Conservation (phyloP, 2,888 invertebrate species). For the Dryadula phaetusa region DNA sequence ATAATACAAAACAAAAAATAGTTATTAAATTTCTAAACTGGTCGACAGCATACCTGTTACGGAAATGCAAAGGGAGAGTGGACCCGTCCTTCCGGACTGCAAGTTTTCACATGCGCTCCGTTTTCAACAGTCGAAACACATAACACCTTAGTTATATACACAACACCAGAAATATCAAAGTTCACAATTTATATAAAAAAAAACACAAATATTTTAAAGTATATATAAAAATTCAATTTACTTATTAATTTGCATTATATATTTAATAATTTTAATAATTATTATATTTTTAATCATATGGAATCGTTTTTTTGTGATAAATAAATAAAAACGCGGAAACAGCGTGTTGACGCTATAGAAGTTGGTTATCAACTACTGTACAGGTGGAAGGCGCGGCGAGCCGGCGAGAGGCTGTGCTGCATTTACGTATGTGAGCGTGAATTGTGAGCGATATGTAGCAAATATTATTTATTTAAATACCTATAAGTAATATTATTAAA, state of each 20-base stretch:
- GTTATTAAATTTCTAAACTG: slow-evolving; percentile 37
- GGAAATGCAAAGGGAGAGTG: slow-evolving; percentile 62
- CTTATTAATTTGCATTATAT: not conserved
- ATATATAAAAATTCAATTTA: not conserved
- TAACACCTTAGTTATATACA: slow-evolving; percentile 24
- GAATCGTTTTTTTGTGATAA: not conserved
- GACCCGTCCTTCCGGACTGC: slow-evolving; percentile 69
- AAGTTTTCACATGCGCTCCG: slow-evolving; percentile 69
- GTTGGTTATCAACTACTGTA: slow-evolving; percentile 55
- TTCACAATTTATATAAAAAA: slow-evolving; percentile 16
- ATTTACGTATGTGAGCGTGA: slow-evolving; percentile 38
- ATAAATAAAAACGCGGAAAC: not conserved
- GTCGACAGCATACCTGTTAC: slow-evolving; percentile 63
- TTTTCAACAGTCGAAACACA: slow-evolving; percentile 40
- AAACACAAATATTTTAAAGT: not conserved
- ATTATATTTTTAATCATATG: not conserved
- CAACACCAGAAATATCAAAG: slow-evolving; percentile 20
- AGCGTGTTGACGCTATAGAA: slow-evolving; percentile 64
- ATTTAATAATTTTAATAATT: not conserved
- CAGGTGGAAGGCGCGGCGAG: slow-evolving; percentile 48
- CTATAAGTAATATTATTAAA: no score
- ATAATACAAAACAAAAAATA: not conserved
- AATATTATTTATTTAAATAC: not conserved
- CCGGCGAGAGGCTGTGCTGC: slow-evolving; percentile 64
- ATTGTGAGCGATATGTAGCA: slow-evolving; percentile 31